These are phyloP conservation scores for Rattus norvegicus DNA, from an alignment of 2,113 vertebrate species.

Conservation along the genomic window GRCr8 NC_086022.1:142825501-142826000, in stretches of 20 bases:
- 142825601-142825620: not conserved
- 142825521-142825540: not conserved
- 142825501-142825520: not conserved
- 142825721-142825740: conserved; percentile 39
- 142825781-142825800: conserved; percentile 94
- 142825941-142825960: not conserved
- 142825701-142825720: conserved; percentile 22
- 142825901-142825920: not conserved
- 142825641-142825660: conserved; percentile 27
- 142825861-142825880: conserved; percentile 59
- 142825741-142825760: conserved; percentile 70
- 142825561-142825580: not conserved
- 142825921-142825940: not conserved
- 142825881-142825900: not conserved
- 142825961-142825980: not conserved
- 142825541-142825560: not conserved
- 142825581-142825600: not conserved
- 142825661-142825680: conserved; percentile 58
- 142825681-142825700: not conserved
- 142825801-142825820: conserved; percentile 79
- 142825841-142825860: conserved; percentile 72
- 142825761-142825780: conserved; percentile 73
- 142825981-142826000: not conserved
- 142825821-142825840: conserved; percentile 79
- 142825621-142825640: conserved; percentile 43